Evolutionary conservation across 37 sponge, comb jelly and placozoan genomes (phyloP).

Genomic region (Tethya wilhelma): DNA sequence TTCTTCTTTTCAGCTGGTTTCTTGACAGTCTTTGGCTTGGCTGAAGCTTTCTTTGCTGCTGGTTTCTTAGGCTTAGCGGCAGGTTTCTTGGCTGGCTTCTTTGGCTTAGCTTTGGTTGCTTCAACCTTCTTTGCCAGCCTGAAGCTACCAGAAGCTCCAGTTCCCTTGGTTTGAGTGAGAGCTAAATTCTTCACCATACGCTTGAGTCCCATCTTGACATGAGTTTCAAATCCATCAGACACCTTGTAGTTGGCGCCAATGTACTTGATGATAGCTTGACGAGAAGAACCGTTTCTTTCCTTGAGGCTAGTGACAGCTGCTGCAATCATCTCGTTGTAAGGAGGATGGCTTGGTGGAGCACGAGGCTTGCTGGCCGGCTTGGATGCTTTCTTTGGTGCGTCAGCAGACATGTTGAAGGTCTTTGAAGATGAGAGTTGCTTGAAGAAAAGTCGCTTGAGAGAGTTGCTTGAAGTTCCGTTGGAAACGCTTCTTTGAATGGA

Average conservation of each 20-base stretch:
- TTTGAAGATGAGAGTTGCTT: neutral
- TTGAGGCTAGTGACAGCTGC: slow-evolving; percentile 72
- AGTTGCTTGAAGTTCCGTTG: no score
- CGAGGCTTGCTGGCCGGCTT: slow-evolving; percentile 55
- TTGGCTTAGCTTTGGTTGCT: neutral
- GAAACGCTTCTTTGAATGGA: neutral
- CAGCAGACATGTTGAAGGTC: neutral
- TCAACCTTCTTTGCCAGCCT: slow-evolving; percentile 51
- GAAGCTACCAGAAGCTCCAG: slow-evolving; percentile 90
- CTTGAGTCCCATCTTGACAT: slow-evolving; percentile 77
- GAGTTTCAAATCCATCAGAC: slow-evolving; percentile 50
- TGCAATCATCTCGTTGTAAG: slow-evolving; percentile 86
- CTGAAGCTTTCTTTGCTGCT: slow-evolving; percentile 41
- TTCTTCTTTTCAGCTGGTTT: slow-evolving; percentile 23
- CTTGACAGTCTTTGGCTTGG: slow-evolving; percentile 19
- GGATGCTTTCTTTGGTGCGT: neutral
- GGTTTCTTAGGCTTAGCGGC: slow-evolving; percentile 45
- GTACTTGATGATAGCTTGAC: slow-evolving; percentile 91
- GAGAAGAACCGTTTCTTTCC: slow-evolving; percentile 80
- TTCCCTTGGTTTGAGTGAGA: slow-evolving; percentile 85
- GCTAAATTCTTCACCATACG: slow-evolving; percentile 52
- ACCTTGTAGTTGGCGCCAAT: slow-evolving; percentile 86
- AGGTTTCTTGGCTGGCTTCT: slow-evolving; percentile 28
- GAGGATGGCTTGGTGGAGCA: slow-evolving; percentile 74
- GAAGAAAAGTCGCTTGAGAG: no score